phyloP scores from a whole-genome alignment of 1,140 invertebrate species.

The Zelostemma sp. region DNA sequence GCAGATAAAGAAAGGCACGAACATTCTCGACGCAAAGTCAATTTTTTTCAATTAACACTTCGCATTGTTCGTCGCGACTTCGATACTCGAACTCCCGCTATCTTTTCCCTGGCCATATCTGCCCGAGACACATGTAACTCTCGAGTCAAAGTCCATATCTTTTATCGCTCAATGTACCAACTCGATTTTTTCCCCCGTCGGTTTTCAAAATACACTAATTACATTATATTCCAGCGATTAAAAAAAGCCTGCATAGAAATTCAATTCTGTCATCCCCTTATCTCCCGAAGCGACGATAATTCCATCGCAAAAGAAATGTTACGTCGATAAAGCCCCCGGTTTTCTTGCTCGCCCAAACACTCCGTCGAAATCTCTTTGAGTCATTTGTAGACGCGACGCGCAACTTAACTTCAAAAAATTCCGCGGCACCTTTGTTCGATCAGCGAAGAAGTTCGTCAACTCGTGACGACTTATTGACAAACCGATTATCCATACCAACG shows the following conservation, averaged over 20 bases:
- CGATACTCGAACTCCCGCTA: too few relatives aligned
- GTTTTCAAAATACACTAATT: conserved; percentile 12
- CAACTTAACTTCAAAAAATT: too few relatives aligned
- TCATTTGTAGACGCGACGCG: background rate
- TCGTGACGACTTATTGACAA: too few relatives aligned
- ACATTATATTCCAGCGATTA: background rate
- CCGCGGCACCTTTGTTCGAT: too few relatives aligned
- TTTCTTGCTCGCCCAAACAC: background rate
- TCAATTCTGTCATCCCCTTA: background rate
- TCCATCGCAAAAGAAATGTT: background rate
- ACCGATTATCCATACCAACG: background rate
- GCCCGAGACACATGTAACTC: background rate
- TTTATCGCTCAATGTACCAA: conserved; percentile 1
- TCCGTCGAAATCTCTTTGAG: background rate
- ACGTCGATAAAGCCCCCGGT: background rate
- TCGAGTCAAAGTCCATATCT: background rate
- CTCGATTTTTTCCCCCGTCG: background rate
- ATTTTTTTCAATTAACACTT: too few relatives aligned
- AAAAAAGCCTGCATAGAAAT: background rate
- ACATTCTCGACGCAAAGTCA: too few relatives aligned
- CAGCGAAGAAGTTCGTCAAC: too few relatives aligned
- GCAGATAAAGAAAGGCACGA: too few relatives aligned
- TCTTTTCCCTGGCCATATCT: background rate
- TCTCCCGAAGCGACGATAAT: background rate
- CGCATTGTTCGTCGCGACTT: conserved; percentile 16